Base-by-base conservation (phyloP, 1,140 invertebrate genomes). In the Drosophila ficusphila region DNA sequence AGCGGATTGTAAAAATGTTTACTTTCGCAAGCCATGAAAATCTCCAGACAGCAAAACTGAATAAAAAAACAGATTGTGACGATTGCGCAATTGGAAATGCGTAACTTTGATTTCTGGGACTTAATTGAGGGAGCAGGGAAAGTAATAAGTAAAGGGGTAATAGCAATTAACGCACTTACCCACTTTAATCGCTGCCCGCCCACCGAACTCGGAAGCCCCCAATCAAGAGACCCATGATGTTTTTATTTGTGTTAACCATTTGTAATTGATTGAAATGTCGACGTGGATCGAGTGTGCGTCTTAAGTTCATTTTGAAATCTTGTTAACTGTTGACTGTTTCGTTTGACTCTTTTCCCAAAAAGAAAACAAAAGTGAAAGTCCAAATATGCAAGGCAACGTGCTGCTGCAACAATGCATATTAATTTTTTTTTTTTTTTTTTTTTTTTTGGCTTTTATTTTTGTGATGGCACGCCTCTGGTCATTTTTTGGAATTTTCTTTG, bases 321-420 rank as follows among this genome's bases (percentile, higher is more conserved):
- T 57, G 23, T 51, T 53, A 19, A 21, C 8, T n/a, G n/a, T n/a
- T n/a, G n/a, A n/a, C 21, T 19, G n/a, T 25, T 65, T 49, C 27
- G 12, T 47, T 41, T 47, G 48, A 42, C 38, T 46, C 6, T 58
- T 36, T 72, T 33, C 56, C 7, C 7, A 16, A 62, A 82, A 85
- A 85, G 57, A 85, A 85, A 81, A 85, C 52, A 79, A 85, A 86
- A 86, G 81, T 86, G 81, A 86, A 86, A 86, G 81, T 78, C 74
- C 73, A 82, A 83, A 83, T 77, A 83, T 70, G 76, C 76, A 79
- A 49, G 64, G 46, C 54, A 33, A 58, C 41, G 57, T 41, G 60
- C 58, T 67, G 48, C 68, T 85, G 81, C 81, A 86, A 86, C 82
- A 86, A 76, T 86, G 81, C 81, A 86, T 86, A 86, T 86, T 86